phyloP scores from a whole-genome alignment of 2,888 invertebrate genomes.

The Caenorhabditis macrosperma region DNA sequence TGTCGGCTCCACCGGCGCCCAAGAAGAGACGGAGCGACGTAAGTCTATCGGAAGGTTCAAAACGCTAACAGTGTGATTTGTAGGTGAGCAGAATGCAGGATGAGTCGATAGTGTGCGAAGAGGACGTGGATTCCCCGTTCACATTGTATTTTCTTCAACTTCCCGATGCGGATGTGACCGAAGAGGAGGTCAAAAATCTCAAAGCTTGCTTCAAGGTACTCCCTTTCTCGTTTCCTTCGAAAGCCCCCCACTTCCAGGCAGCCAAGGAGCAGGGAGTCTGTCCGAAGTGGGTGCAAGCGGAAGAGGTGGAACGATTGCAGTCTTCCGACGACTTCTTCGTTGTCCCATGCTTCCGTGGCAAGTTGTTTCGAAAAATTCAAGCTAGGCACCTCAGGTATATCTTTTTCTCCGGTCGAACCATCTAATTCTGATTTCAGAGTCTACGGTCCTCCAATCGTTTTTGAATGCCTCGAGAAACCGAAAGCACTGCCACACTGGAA shows the following conservation, averaged over 20 bases:
- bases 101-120: slow-evolving; percentile 51
- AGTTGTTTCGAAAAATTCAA: slow-evolving; percentile 42
- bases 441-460: slow-evolving; percentile 57
- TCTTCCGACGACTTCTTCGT: slow-evolving; percentile 56
- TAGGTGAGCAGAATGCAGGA: slow-evolving; percentile 22
- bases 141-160: slow-evolving; percentile 42
- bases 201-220: slow-evolving; percentile 16
- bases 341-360: slow-evolving; percentile 55
- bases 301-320: slow-evolving; percentile 24
- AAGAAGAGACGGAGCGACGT: slow-evolving; percentile 50
- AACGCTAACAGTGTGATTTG: not conserved
- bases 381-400: slow-evolving; percentile 18
- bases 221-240: not conserved
- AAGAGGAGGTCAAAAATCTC: slow-evolving; percentile 5
- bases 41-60: not conserved
- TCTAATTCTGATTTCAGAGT: slow-evolving; percentile 24
- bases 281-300: slow-evolving; percentile 56
- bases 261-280: slow-evolving; percentile 16
- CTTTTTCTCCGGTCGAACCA: not conserved
- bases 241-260: not conserved
- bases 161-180: slow-evolving; percentile 3
- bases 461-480: slow-evolving; percentile 49
- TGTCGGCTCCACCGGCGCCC: slow-evolving; percentile 45
- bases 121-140: slow-evolving; percentile 47
- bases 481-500: slow-evolving; percentile 56